A percentile compares a stretch with the other conserved stretches of the same genome.
Conservation (phyloP, 2,113 vertebrate species). For the Echinops telfairi region DNA sequence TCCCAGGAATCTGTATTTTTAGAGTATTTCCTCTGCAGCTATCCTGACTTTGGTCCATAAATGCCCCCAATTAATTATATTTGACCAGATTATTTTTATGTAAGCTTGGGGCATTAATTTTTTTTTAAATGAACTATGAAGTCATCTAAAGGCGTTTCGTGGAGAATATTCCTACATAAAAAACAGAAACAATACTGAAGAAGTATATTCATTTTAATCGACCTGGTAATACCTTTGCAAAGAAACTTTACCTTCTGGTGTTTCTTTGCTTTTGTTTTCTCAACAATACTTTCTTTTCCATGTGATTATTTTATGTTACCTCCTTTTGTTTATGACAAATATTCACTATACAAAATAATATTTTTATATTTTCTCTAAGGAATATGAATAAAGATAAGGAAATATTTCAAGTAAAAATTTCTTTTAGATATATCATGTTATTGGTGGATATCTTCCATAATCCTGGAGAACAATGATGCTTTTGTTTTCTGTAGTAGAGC, state of each 20-base stretch:
- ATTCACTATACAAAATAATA: neutral
- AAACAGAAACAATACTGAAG: neutral
- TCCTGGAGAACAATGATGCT: neutral
- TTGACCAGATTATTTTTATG: neutral
- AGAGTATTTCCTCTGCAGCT: neutral
- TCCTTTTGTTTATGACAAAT: neutral
- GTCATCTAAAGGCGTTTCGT: neutral
- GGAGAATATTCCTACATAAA: no score
- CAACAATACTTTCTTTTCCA: neutral
- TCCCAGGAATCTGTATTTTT: neutral
- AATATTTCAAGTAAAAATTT: neutral
- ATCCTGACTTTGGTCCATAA: neutral
- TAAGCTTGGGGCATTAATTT: neutral
- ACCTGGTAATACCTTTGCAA: neutral
- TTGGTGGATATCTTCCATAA: neutral
- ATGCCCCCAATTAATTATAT: neutral
- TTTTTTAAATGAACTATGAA: neutral
- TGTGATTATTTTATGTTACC: neutral
- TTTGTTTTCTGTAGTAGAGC: no score
- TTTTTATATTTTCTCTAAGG: neutral
- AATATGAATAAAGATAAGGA: neutral
- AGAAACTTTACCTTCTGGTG: neutral
- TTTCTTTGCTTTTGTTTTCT: neutral
- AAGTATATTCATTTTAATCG: neutral
- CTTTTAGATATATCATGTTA: neutral